phyloP scores from a whole-genome alignment of 2,888 invertebrate genomes.

The Drosophila seclusa region DNA sequence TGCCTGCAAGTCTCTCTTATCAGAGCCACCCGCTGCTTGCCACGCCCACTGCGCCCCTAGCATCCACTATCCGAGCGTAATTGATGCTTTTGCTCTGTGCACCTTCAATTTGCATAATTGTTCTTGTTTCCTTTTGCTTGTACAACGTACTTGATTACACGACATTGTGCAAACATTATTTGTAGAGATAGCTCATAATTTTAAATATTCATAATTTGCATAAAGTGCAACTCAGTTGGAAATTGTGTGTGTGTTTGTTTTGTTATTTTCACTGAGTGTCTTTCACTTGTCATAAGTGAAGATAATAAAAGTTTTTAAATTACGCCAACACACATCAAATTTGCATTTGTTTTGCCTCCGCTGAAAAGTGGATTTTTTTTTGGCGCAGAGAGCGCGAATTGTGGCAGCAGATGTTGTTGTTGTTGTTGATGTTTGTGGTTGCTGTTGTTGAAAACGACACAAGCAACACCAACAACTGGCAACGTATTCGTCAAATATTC shows the following conservation, averaged over 20 bases:
- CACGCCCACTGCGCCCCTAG: background rate
- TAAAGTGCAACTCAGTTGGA: conserved; percentile 57
- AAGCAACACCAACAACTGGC: conserved; percentile 3
- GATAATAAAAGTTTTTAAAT: conserved; percentile 76
- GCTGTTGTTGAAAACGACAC: background rate
- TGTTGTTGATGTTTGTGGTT: background rate
- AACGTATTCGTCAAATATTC: conserved; percentile 43
- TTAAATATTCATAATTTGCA: conserved; percentile 72
- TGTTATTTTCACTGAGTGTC: conserved; percentile 10
- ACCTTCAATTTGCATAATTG: conserved; percentile 14
- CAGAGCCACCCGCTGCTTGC: conserved; percentile 10
- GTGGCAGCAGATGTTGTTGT: conserved; percentile 19
- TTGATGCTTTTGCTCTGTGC: conserved; percentile 35
- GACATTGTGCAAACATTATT: conserved; percentile 66
- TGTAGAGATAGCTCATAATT: conserved; percentile 54
- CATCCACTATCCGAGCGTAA: conserved; percentile 22
- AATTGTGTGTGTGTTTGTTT: conserved; percentile 38
- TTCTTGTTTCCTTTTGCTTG: conserved; percentile 1
- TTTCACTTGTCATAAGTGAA: conserved; percentile 34
- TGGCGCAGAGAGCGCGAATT: background rate
- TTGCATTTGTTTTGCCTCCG: conserved; percentile 24
- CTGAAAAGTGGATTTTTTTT: conserved; percentile 42
- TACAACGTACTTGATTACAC: conserved; percentile 55
- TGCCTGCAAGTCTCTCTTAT: conserved; percentile 33
- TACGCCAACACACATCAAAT: conserved; percentile 33